Evolutionary conservation across 1,140 invertebrate genomes (phyloP), one percentile per base, ranked within the genome.

Genomic region (Tenebrio molitor): DNA sequence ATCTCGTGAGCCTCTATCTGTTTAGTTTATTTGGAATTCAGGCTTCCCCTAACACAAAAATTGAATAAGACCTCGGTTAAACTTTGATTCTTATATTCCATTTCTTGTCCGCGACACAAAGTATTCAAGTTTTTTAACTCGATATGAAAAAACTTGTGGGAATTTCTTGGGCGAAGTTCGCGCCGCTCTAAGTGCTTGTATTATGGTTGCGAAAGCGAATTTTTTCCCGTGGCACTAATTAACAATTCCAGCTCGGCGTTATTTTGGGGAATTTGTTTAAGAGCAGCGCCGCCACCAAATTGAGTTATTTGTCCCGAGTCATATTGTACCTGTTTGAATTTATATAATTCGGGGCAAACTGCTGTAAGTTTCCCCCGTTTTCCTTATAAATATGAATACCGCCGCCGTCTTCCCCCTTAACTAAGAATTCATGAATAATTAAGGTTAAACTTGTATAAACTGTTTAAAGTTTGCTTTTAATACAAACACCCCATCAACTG

Each of bases 381-480:
- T 58, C 50, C 50, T 58, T 58, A 58, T 58, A 58, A 58, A 58
- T 58, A 58, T 58, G 50, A 58, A 58, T 58, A 29, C 12, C 23
- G 19, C 44, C 44, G 46, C 16, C 46, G 46, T 23, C 50, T 58
- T 29, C 25, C 50, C 50, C 29, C 50, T 58, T 29, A 58, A 29
- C 19, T 58, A 58, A 58, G 50, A 58, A 58, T 58, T 58, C 50
- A 58, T 58, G 50, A 58, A 58, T 58, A 58, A 58, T 58, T 58
- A 58, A 58, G 50, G 50, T 58, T 58, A 58, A 58, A 58, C 50
- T 58, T 58, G 50, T 29, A 58, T 58, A 58, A 58, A 58, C 50
- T 58, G 50, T 58, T 58, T 58, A 58, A 58, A 58, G 50, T 58
- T 58, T 58, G 50, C 50, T 58, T 21, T 29, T 58, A 58, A 58